A percentile compares a stretch with the other conserved stretches of the same genome.
Conservation (phyloP, 2,888 invertebrate species). For the Orchesellides sinensis region DNA sequence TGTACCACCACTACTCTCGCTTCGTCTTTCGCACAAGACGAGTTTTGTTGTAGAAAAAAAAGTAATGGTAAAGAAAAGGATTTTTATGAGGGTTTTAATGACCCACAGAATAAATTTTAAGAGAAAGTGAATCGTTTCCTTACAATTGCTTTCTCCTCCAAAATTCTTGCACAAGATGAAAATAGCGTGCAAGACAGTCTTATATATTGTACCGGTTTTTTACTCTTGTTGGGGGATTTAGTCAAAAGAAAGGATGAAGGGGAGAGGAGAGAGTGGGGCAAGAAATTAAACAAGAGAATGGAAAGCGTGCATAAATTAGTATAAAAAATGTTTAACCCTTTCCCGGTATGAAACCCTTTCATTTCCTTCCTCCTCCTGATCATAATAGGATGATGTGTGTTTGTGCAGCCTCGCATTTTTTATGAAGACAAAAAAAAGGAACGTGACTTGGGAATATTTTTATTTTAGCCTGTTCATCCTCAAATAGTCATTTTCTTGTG, state of each 20-base stretch:
- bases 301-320: slow-evolving; percentile 56
- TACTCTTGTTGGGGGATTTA: too few relatives aligned
- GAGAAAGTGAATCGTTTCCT: slow-evolving; percentile 34
- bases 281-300: slow-evolving; percentile 38
- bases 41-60: background rate
- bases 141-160: background rate
- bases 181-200: too few relatives aligned
- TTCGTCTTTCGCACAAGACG: background rate
- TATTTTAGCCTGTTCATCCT: background rate
- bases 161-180: background rate
- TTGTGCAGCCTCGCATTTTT: too few relatives aligned
- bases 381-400: too few relatives aligned
- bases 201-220: too few relatives aligned
- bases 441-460: too few relatives aligned
- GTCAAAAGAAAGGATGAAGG: slow-evolving; percentile 5
- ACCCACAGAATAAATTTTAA: slow-evolving; percentile 60
- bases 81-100: slow-evolving; percentile 59
- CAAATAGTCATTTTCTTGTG: background rate
- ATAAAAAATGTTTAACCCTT: too few relatives aligned
- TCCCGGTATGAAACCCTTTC: too few relatives aligned
- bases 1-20: background rate
- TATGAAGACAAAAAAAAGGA: slow-evolving; percentile 8
- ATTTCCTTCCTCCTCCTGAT: too few relatives aligned
- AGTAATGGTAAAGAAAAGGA: slow-evolving; percentile 9
- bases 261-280: background rate